Evolutionary conservation across 2,113 vertebrate species (phyloP).

Genomic region (Otolemur garnettii): DNA sequence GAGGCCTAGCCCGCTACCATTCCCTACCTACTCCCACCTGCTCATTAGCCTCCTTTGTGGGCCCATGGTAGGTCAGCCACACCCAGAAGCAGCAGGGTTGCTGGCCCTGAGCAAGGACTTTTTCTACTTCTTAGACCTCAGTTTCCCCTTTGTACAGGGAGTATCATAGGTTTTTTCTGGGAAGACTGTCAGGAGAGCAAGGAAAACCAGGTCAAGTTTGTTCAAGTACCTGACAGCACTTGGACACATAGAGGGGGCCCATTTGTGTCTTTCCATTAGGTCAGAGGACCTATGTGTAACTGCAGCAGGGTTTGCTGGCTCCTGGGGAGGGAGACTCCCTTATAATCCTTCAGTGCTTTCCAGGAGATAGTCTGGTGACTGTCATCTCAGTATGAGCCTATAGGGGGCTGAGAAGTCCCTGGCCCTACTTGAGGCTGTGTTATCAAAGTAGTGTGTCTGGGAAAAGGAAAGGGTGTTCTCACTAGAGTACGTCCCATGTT

Average conservation of each 20-base stretch:
- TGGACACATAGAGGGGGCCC: not conserved
- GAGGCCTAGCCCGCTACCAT: not conserved
- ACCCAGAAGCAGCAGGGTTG: not conserved
- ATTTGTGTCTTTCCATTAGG: not conserved
- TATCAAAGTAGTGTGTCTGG: constrained; percentile 1
- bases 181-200: not conserved
- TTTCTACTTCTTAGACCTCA: not conserved
- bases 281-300: not conserved
- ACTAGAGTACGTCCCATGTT: not conserved
- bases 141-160: not conserved
- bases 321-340: not conserved
- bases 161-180: not conserved
- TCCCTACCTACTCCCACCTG: not conserved
- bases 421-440: not conserved
- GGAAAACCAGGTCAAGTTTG: not conserved
- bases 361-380: not conserved
- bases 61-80: not conserved
- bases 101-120: not conserved
- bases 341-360: not conserved
- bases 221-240: not conserved
- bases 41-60: not conserved
- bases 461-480: not conserved
- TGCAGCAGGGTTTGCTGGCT: not conserved
- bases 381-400: not conserved
- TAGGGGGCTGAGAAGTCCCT: not conserved